Percentiles rank a stretch among this genome's conserved stretches.
phyloP scores from a whole-genome alignment of 2,113 vertebrate species.

The Oreocharis arfaki region DNA sequence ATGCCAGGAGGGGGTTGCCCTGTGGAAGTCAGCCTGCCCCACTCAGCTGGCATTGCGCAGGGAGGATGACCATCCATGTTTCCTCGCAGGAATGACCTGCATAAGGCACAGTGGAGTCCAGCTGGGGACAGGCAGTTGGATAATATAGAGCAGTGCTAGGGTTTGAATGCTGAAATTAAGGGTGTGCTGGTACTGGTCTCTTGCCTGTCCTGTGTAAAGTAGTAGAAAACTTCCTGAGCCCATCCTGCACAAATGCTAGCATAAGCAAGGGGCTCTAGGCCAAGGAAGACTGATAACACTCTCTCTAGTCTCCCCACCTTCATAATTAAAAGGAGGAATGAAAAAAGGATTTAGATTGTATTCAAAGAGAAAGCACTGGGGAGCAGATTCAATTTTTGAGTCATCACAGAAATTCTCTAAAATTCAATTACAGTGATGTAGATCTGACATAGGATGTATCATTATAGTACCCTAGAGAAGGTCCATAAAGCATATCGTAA shows the following conservation, averaged over 20 bases:
- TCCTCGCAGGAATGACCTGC: not conserved
- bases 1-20: not conserved
- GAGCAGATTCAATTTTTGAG: constrained; percentile 38
- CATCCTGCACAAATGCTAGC: not conserved
- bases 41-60: not conserved
- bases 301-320: not conserved
- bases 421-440: constrained; percentile 50
- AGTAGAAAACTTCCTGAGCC: not conserved
- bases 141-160: not conserved
- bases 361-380: constrained; percentile 41
- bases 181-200: not conserved
- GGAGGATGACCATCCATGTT: not conserved
- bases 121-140: fast-evolving
- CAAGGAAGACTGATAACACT: not conserved
- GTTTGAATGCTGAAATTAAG: not conserved
- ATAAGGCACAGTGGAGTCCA: not conserved
- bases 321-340: constrained; percentile 61
- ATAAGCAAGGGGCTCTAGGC: not conserved
- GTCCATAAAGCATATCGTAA: constrained; percentile 19
- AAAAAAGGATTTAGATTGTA: constrained; percentile 18
- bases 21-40: not conserved
- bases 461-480: constrained; percentile 8
- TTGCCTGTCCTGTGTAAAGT: not conserved
- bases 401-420: constrained; percentile 8
- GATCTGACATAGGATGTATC: constrained; percentile 17